Conservation (phyloP, 1,140 invertebrate genomes). For the Bombyx mandarina region DNA sequence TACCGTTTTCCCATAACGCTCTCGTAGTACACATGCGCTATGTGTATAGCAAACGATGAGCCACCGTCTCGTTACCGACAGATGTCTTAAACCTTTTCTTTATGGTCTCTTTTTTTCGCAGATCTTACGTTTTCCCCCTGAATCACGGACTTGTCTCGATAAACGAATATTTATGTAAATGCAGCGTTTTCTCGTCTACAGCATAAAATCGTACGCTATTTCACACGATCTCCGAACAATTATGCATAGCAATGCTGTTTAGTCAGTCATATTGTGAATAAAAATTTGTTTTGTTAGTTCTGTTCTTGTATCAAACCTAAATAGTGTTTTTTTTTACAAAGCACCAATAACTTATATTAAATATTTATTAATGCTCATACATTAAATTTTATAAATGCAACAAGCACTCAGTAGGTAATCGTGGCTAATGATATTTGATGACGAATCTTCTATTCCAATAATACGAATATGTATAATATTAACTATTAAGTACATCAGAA, state of each 20-base stretch:
- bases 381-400: too few species aligned
- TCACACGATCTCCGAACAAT: constrained; percentile 17
- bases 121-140: constrained; percentile 23
- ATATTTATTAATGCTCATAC: too few species aligned
- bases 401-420: too few species aligned
- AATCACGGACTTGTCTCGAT: constrained; percentile 29
- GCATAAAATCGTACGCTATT: constrained; percentile 23
- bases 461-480: too few species aligned
- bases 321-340: too few species aligned
- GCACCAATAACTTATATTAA: too few species aligned
- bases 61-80: constrained; percentile 6
- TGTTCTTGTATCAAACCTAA: too few species aligned
- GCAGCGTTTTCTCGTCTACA: constrained; percentile 16
- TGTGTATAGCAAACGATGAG: background rate
- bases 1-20: background rate
- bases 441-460: too few species aligned
- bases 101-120: constrained; percentile 15
- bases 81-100: constrained; percentile 17
- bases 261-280: background rate
- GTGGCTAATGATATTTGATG: too few species aligned
- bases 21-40: background rate
- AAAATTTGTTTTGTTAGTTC: too few species aligned
- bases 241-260: constrained; percentile 20
- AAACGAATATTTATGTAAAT: constrained; percentile 38
- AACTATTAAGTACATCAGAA: too few species aligned